Evolutionary conservation across 2,797 vertebrate genomes (phyloP), one percentile per base, ranked within the genome.

Genomic region (Clarias platycephalus): DNA sequence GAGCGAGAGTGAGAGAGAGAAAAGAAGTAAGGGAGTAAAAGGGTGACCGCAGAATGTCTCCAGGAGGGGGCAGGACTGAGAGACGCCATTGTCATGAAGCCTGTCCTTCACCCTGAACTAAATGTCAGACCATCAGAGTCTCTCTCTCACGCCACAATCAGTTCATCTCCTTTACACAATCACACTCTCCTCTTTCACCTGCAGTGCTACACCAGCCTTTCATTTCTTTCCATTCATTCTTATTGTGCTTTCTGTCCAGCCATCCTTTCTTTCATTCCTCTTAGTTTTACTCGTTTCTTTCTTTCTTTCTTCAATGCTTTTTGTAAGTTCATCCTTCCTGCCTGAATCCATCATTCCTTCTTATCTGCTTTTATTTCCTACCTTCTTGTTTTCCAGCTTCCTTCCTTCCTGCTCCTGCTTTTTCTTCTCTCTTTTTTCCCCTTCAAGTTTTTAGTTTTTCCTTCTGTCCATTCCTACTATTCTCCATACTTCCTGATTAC

Each of bases 1-100:
- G 10, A 26, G 44, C 16, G 71, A 24, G 5, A 40, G 7, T 40
- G 67, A 71, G 53, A 5, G 28, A 22, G 26, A 5, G 6, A 26
- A 0, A 72, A 44, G n/a, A 31, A 58, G 75, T n/a, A 58, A 62
- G 22, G 53, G 20, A 49, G 24, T n/a, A n/a, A 5, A 5, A 22
- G 26, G 53, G 16, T 8, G 20, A 40, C 13, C 5, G 40, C 15
- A 20, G n/a, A 49, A n/a, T 0, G n/a, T 16, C 24, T 64, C 60
- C 77, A 64, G 60, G 60, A 80, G 77, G 58, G 58, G 37, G 76
- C 76, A 44, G 60, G 15, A 79, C 20, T 31, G 72, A 57, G n/a
- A 75, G 72, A 26, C 8, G 18, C 49, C 6, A 8, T 3, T 2
- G 16, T 74, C 71, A 28, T 53, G 6, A 74, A n/a, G 44, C n/a